Conservation (phyloP, 2,888 invertebrate genomes). For the Halocaridina rubra region DNA sequence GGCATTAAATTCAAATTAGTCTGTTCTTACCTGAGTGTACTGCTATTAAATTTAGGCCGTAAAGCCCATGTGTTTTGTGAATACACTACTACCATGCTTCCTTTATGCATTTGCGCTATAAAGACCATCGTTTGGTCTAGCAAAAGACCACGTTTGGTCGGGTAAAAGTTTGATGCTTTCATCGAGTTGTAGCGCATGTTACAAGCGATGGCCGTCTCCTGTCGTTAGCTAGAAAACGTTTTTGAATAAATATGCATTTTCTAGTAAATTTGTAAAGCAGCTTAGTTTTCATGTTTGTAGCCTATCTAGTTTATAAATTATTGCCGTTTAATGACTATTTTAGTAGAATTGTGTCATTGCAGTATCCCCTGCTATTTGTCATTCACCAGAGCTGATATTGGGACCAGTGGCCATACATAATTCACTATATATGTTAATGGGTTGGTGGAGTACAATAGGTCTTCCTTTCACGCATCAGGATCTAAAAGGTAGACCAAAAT, state of each 20-base stretch:
- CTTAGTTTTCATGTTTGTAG: slow-evolving; percentile 53
- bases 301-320: slow-evolving; percentile 47
- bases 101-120: slow-evolving; percentile 50
- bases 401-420: slow-evolving; percentile 46
- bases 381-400: slow-evolving; percentile 47
- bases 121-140: not conserved
- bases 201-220: slow-evolving; percentile 42
- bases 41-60: too few relatives aligned
- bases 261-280: slow-evolving; percentile 46
- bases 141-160: slow-evolving; percentile 39
- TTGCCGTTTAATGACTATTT: slow-evolving; percentile 36
- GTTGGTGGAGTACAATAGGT: not conserved
- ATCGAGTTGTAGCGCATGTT: slow-evolving; percentile 42
- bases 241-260: too few relatives aligned
- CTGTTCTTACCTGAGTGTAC: too few relatives aligned
- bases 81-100: slow-evolving; percentile 45
- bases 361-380: slow-evolving; percentile 37
- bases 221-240: too few relatives aligned
- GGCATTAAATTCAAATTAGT: too few relatives aligned
- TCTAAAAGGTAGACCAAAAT: not conserved
- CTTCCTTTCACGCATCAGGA: slow-evolving; percentile 16
- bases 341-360: slow-evolving; percentile 31
- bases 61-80: slow-evolving; percentile 30
- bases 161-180: slow-evolving; percentile 51
- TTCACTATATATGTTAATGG: not conserved